These are phyloP conservation scores for Oedothorax gibbosus DNA, from an alignment of 1,140 invertebrate genomes.

Conservation along the genomic window DNA sequence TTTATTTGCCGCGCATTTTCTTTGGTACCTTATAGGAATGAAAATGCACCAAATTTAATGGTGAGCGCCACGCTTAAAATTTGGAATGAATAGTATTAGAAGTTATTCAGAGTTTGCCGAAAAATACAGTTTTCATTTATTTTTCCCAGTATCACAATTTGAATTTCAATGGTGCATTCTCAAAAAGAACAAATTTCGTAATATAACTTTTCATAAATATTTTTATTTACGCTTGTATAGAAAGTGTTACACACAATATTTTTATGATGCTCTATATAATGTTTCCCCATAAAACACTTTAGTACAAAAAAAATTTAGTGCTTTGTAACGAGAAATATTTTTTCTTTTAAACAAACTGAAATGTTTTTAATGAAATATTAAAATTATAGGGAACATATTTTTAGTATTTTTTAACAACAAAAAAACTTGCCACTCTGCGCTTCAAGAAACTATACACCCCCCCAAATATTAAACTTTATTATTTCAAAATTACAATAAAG, in stretches of 20 bases:
- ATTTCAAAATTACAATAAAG: no score
- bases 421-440: no score
- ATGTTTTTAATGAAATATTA: no score
- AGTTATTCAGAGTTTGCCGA: conserved; percentile 8
- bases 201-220: neutral
- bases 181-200: neutral
- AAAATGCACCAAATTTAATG: conserved; percentile 25
- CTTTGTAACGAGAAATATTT: no score
- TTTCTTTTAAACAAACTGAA: no score
- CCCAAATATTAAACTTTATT: no score
- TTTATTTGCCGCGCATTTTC: neutral
- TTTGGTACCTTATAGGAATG: conserved; percentile 14
- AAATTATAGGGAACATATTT: no score
- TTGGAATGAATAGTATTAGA: conserved; percentile 18
- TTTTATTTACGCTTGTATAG: neutral
- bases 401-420: no score
- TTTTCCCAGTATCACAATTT: neutral
- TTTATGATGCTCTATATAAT: no score
- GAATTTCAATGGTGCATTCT: neutral
- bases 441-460: no score
- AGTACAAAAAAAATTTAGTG: no score
- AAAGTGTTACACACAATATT: neutral
- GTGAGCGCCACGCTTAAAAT: conserved; percentile 12
- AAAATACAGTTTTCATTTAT: conserved; percentile 1
- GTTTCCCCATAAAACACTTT: no score